These are phyloP conservation scores for Rhineura floridana DNA, from an alignment of 2,113 vertebrate genomes.

Conservation along the genomic window DNA sequence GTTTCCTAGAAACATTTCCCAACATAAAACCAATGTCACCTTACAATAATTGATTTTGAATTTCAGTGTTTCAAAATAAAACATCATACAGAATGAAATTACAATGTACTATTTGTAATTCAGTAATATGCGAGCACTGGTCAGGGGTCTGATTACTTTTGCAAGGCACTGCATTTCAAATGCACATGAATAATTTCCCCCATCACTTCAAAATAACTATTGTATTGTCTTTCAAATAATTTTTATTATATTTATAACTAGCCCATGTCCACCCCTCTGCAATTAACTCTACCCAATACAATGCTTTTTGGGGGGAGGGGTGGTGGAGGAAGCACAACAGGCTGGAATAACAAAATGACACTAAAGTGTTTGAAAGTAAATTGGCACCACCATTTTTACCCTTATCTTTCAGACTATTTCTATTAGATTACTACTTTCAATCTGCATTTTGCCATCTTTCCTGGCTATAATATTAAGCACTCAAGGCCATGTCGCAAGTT, in stretches of 20 bases:
- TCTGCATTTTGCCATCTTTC: not conserved
- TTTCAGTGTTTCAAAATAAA: too few species aligned
- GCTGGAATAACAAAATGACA: not conserved
- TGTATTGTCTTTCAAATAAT: not conserved
- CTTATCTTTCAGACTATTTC: not conserved
- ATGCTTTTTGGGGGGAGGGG: too few species aligned
- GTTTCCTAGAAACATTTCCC: too few species aligned
- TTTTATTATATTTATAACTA: not conserved
- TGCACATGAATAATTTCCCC: not conserved
- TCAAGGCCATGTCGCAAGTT: not conserved
- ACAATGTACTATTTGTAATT: too few species aligned
- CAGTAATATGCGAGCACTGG: too few species aligned
- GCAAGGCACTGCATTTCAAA: too few species aligned
- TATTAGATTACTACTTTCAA: not conserved
- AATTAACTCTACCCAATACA: not conserved
- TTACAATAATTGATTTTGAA: too few species aligned
- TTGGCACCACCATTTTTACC: not conserved
- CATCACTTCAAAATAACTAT: not conserved
- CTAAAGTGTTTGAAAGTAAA: not conserved
- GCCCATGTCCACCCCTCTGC: too few species aligned
- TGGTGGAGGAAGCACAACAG: not conserved
- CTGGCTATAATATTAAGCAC: not conserved
- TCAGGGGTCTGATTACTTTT: too few species aligned
- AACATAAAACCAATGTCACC: too few species aligned
- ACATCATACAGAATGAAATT: too few species aligned